A percentile compares a stretch with the other conserved stretches of the same genome.
These are phyloP conservation scores for Paracanthobrama guichenoti DNA, from an alignment of 2,113 vertebrate genomes.

Conservation along the genomic window DNA sequence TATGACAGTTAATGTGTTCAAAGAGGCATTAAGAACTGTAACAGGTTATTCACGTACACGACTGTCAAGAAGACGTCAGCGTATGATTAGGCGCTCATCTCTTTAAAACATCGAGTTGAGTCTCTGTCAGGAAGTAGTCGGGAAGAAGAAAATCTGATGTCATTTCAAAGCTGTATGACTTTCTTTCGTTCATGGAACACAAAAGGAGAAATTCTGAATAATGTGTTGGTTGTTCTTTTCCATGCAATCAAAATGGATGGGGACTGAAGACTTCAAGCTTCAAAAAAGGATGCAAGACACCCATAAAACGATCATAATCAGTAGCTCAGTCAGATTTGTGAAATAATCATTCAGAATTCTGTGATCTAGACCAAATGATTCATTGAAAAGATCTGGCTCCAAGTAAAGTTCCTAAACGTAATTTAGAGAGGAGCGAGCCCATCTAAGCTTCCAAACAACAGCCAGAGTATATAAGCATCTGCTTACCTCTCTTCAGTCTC, in stretches of 20 bases:
- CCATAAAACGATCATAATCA: background rate
- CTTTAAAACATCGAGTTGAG: background rate
- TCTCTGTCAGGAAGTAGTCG: background rate
- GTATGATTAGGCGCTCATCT: background rate
- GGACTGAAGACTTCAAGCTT: background rate
- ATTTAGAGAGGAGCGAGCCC: too few relatives aligned
- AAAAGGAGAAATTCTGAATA: too few relatives aligned
- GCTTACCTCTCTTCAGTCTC: too few relatives aligned
- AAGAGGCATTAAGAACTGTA: conserved; percentile 23
- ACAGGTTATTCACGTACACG: conserved; percentile 25
- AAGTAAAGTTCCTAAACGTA: background rate
- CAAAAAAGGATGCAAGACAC: background rate
- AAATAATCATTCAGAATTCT: background rate
- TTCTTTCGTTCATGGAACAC: background rate
- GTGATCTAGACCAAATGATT: background rate
- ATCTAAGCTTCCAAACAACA: too few relatives aligned
- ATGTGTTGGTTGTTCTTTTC: background rate
- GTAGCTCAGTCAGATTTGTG: background rate
- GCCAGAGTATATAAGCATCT: too few relatives aligned
- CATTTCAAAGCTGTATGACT: background rate
- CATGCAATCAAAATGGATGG: background rate
- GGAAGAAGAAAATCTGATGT: too few relatives aligned
- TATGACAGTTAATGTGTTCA: conserved; percentile 32
- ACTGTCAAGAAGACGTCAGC: background rate
- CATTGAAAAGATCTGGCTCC: background rate